These are phyloP conservation scores for Rambutsinella grinnellia DNA, from an alignment of 2,888 invertebrate genomes.

Conservation along the genomic window DNA sequence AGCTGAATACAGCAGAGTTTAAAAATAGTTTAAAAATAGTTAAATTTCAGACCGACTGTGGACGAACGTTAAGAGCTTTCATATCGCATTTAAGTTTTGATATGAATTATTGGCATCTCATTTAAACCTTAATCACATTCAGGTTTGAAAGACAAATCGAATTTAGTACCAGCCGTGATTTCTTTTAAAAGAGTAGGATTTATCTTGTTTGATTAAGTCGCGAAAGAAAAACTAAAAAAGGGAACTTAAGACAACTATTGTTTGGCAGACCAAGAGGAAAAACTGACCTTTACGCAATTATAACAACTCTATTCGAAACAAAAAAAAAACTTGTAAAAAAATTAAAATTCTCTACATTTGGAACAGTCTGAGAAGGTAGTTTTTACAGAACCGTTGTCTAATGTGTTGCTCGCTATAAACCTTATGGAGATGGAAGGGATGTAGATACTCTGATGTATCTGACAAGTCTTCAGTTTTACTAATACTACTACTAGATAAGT, in stretches of 20 bases:
- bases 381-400: slow-evolving; percentile 64
- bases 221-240: neutral
- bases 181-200: neutral
- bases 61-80: no score
- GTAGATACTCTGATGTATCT: slow-evolving; percentile 59
- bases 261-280: neutral
- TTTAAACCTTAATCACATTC: slow-evolving; percentile 27
- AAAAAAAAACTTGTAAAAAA: slow-evolving; percentile 16
- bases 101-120: slow-evolving; percentile 40
- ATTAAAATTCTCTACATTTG: slow-evolving; percentile 40
- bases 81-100: no score
- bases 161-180: no score
- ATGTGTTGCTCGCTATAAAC: slow-evolving; percentile 63
- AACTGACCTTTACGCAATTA: neutral
- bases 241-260: neutral
- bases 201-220: no score
- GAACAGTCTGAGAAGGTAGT: slow-evolving; percentile 65
- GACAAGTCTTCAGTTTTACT: slow-evolving; percentile 9
- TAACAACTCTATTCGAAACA: neutral
- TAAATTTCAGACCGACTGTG: no score
- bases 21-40: no score
- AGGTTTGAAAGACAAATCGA: slow-evolving; percentile 32
- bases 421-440: slow-evolving; percentile 66
- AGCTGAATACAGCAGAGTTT: no score
- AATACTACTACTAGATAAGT: slow-evolving; percentile 3